Evolutionary conservation across 2,888 invertebrate species (phyloP).

Genomic region (Cheilosia urbana): DNA sequence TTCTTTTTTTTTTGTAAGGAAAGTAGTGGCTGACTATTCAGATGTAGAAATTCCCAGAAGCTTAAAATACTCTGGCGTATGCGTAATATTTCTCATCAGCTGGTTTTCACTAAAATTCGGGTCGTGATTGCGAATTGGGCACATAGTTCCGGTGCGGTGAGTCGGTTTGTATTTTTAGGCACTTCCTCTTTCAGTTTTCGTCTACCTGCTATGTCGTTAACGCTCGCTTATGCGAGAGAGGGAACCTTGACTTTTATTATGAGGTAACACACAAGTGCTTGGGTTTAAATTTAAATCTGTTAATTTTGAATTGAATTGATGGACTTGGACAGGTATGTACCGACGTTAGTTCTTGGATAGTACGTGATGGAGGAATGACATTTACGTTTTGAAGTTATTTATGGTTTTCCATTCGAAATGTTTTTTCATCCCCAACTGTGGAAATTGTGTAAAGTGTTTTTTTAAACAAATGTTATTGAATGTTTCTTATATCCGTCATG

Average conservation of each 20-base stretch:
- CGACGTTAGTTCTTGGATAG: no score
- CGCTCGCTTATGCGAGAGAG: neutral
- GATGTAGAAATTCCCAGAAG: conserved; percentile 2
- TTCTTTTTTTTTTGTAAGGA: conserved; percentile 3
- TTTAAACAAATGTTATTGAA: no score
- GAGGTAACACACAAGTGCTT: neutral
- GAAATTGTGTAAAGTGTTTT: no score
- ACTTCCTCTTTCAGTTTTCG: conserved; percentile 15
- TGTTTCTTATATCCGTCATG: no score
- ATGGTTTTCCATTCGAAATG: no score
- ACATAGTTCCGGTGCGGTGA: conserved; percentile 30
- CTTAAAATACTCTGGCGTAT: conserved; percentile 32
- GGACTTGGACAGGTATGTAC: no score
- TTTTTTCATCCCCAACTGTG: no score
- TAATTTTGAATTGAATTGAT: no score
- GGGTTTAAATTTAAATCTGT: no score
- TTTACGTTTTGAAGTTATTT: no score
- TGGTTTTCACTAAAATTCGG: conserved; percentile 16
- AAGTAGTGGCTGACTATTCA: neutral
- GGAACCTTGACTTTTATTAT: conserved; percentile 1
- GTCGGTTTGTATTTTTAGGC: conserved; percentile 35
- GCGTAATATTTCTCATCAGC: conserved; percentile 41
- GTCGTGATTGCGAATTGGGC: conserved; percentile 25
- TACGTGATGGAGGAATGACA: no score
- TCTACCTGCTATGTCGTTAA: conserved; percentile 7